Conservation (phyloP, 2,797 vertebrate species). For the Takifugu rubripes region DNA sequence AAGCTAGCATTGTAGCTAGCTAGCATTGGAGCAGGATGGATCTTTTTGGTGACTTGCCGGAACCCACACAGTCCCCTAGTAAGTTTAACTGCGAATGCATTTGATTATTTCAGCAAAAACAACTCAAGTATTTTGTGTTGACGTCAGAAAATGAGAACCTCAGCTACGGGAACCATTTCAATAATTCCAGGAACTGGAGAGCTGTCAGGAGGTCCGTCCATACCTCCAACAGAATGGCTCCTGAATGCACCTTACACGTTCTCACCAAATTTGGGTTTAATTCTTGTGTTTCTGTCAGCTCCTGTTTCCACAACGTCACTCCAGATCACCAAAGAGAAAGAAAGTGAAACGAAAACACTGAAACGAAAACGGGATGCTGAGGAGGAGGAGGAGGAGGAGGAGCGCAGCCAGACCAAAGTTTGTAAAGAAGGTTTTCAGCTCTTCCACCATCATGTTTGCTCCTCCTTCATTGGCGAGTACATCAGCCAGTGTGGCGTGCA, state of each 20-base stretch:
- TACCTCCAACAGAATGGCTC: too few species aligned
- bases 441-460: conserved; percentile 79
- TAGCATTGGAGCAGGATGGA: conserved; percentile 53
- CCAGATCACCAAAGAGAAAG: conserved; percentile 24
- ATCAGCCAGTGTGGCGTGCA: conserved; percentile 1
- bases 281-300: conserved; percentile 16
- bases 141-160: too few species aligned
- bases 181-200: too few species aligned
- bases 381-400: conserved; percentile 84
- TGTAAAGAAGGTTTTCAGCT: conserved; percentile 99
- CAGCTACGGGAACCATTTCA: too few species aligned
- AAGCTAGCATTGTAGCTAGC: conserved; percentile 12
- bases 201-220: too few species aligned
- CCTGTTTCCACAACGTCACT: conserved; percentile 1
- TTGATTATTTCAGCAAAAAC: rapidly evolving
- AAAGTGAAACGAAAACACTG: conserved; percentile 61
- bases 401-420: conserved; percentile 75
- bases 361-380: conserved; percentile 82
- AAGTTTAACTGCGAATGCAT: conserved; percentile 14
- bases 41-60: conserved; percentile 70
- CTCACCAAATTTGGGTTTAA: not conserved
- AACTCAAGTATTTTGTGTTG: too few species aligned
- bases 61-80: conserved; percentile 63
- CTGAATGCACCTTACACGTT: too few species aligned
- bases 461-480: conserved; percentile 14